A percentile compares a stretch with the other conserved stretches of the same genome.
Evolutionary conservation across 2,797 vertebrate species (phyloP).

Genomic region (Etheostoma perlongum): DNA sequence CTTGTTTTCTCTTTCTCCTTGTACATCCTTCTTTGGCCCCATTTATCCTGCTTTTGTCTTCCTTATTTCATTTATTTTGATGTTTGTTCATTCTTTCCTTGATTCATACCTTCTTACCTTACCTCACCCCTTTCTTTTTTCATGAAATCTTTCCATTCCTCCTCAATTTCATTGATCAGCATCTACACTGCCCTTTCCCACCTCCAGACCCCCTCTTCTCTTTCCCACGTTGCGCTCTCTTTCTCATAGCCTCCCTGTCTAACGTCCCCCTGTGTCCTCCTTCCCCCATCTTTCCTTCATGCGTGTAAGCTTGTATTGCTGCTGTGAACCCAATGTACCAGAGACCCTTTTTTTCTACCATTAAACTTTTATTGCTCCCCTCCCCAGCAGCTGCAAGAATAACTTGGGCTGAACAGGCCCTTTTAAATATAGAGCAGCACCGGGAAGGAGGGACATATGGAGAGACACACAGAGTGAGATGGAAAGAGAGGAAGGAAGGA

Average conservation of each 20-base stretch:
- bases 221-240: constrained; percentile 2
- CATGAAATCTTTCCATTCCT: not conserved
- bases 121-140: not conserved
- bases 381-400: constrained; percentile 85
- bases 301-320: constrained; percentile 61
- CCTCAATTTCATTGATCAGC: constrained; percentile 14
- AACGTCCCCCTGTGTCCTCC: constrained; percentile 17
- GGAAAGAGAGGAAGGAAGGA: constrained; percentile 22
- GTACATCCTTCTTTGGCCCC: not conserved
- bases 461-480: constrained; percentile 36
- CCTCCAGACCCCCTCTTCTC: constrained; percentile 13
- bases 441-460: constrained; percentile 63
- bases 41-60: not conserved
- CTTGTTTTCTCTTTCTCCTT: constrained; percentile 16
- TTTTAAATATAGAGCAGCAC: constrained; percentile 86
- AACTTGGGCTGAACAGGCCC: constrained; percentile 83
- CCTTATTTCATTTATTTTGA: not conserved
- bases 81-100: constrained; percentile 5
- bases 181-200: constrained; percentile 14
- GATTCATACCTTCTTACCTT: not conserved
- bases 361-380: constrained; percentile 86
- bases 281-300: constrained; percentile 52
- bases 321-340: constrained; percentile 76
- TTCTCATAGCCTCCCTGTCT: constrained; percentile 20
- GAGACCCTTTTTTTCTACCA: constrained; percentile 80